These are phyloP conservation scores for Crotalus viridis DNA, from an alignment of 2,113 vertebrate species.

Conservation along the genomic window DNA sequence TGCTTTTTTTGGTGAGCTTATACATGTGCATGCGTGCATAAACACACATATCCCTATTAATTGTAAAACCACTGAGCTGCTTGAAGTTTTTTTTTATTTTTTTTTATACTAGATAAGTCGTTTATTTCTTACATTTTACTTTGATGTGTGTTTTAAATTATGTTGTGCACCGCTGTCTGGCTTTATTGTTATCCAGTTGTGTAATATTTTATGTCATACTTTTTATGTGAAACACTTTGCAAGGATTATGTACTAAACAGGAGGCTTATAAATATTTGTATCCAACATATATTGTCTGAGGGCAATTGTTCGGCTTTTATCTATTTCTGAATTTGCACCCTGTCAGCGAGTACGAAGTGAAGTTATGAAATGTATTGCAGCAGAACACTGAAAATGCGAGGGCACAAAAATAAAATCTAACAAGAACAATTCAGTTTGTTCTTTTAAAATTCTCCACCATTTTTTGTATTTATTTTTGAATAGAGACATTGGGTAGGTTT, in stretches of 20 bases:
- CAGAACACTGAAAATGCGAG: not conserved
- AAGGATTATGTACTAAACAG: not conserved
- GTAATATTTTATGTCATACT: not conserved
- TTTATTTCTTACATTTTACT: not conserved
- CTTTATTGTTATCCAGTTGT: not conserved
- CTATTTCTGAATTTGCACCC: not conserved
- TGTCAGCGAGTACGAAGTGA: not conserved
- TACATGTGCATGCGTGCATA: not conserved
- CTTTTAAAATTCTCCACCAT: not conserved
- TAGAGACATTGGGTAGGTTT: not conserved
- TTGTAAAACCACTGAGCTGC: not conserved
- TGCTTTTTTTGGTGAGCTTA: not conserved
- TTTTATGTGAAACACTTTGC: not conserved
- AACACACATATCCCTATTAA: not conserved
- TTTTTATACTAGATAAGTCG: not conserved
- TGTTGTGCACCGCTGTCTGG: not conserved
- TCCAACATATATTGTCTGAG: not conserved
- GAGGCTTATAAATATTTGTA: not conserved
- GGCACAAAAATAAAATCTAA: not conserved
- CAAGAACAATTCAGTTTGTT: not conserved
- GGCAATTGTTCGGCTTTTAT: not conserved
- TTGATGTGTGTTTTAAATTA: not conserved
- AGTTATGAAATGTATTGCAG: not conserved
- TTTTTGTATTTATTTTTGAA: no score
- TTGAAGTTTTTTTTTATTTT: not conserved